These are phyloP conservation scores for Cepaea hortensis DNA, from an alignment of 2,888 invertebrate genomes.

Conservation along the genomic window DNA sequence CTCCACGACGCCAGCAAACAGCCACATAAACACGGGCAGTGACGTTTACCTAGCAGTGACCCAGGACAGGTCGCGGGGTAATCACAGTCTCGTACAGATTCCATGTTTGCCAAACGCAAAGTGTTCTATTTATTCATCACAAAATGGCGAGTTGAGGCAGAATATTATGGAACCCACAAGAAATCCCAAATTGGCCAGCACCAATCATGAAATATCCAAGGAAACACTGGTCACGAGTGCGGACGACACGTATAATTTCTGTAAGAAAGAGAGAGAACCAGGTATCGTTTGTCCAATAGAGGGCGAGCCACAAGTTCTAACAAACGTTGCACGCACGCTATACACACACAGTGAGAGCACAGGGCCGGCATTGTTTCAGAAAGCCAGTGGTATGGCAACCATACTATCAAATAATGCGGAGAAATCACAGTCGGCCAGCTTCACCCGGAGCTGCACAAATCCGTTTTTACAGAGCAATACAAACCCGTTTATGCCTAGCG, in stretches of 20 bases:
- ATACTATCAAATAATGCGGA: background rate
- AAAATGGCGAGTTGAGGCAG: background rate
- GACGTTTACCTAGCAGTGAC: background rate
- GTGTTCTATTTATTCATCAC: background rate
- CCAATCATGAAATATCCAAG: background rate
- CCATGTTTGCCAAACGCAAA: background rate
- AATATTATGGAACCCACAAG: background rate
- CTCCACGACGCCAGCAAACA: background rate
- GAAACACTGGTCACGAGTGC: background rate
- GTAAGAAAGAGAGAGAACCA: too few species aligned
- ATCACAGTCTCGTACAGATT: background rate
- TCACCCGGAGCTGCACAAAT: background rate
- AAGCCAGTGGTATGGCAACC: background rate
- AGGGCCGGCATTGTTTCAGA: background rate
- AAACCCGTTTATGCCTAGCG: conserved; percentile 6
- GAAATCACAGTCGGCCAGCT: background rate
- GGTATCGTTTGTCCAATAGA: background rate
- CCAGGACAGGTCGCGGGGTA: background rate
- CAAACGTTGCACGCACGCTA: background rate
- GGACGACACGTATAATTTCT: background rate
- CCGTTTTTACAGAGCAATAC: background rate
- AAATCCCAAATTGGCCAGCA: background rate
- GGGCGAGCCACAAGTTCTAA: too few species aligned
- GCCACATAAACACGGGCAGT: too few species aligned
- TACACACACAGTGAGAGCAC: too few species aligned